A percentile compares a stretch with the other conserved stretches of the same genome.
These are phyloP conservation scores for Euplagia quadripunctaria DNA, from an alignment of 2,888 invertebrate species.

Conservation along the genomic window DNA sequence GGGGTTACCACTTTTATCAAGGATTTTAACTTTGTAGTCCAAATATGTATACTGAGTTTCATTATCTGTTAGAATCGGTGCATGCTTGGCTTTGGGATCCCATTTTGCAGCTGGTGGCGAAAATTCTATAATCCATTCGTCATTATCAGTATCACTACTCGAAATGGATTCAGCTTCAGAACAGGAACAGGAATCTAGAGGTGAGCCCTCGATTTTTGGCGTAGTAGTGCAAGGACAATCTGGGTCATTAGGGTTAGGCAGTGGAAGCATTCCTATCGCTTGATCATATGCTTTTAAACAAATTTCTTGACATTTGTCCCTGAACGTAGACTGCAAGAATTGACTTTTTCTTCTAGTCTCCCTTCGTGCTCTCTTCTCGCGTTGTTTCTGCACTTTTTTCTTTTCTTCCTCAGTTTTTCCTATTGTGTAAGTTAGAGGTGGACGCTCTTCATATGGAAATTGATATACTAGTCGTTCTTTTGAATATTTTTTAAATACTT, in stretches of 20 bases:
- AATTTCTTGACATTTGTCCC: slow-evolving; percentile 82
- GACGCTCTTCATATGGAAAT: slow-evolving; percentile 82
- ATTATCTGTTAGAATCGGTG: slow-evolving; percentile 58
- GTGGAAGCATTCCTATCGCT: slow-evolving; percentile 77
- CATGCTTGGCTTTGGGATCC: slow-evolving; percentile 76
- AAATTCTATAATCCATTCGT: slow-evolving; percentile 82
- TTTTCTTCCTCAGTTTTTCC: slow-evolving; percentile 80
- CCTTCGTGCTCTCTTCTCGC: slow-evolving; percentile 76
- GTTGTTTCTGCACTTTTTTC: slow-evolving; percentile 69
- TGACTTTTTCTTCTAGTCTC: slow-evolving; percentile 78
- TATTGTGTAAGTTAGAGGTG: slow-evolving; percentile 75
- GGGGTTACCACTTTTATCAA: slow-evolving; percentile 78
- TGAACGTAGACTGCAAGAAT: slow-evolving; percentile 78
- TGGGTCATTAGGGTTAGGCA: slow-evolving; percentile 76
- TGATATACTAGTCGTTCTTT: slow-evolving; percentile 77
- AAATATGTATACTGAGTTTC: slow-evolving; percentile 78
- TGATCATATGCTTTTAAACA: slow-evolving; percentile 83
- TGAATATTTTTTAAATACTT: slow-evolving; percentile 82
- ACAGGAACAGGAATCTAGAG: slow-evolving; percentile 80
- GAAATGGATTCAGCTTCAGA: slow-evolving; percentile 73
- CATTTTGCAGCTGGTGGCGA: slow-evolving; percentile 77
- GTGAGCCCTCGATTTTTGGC: slow-evolving; percentile 55
- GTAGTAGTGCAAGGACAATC: slow-evolving; percentile 75
- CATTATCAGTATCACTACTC: slow-evolving; percentile 79
- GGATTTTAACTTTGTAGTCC: slow-evolving; percentile 79